Evolutionary conservation across 2,113 vertebrate species (phyloP).

Genomic region (Lophius piscatorius): DNA sequence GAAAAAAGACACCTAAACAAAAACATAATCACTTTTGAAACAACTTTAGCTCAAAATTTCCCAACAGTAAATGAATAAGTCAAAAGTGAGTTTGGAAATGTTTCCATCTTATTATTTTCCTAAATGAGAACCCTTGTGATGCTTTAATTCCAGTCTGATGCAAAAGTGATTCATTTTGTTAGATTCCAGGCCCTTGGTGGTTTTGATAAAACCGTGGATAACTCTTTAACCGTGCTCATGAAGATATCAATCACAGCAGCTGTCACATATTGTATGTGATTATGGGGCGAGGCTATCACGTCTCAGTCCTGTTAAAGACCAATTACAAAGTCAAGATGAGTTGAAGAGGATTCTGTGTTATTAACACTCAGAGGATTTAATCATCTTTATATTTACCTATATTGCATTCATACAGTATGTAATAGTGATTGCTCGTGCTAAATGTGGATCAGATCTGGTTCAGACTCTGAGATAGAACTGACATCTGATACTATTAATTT

Average conservation of each 20-base stretch:
- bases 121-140: conserved; percentile 43
- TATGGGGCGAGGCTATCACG: conserved; percentile 18
- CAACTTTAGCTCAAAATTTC: not conserved
- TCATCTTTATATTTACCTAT: conserved; percentile 3
- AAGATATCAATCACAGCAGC: conserved; percentile 41
- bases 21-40: conserved; percentile 37
- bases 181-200: conserved; percentile 30
- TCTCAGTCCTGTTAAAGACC: conserved; percentile 21
- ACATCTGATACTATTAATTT: too few species aligned
- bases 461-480: not conserved
- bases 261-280: conserved; percentile 29
- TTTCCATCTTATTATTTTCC: conserved; percentile 51
- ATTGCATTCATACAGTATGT: conserved; percentile 2
- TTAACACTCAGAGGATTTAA: not conserved
- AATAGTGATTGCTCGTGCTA: not conserved
- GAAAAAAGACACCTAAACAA: conserved; percentile 25
- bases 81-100: conserved; percentile 34
- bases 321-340: conserved; percentile 20
- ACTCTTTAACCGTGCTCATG: conserved; percentile 49
- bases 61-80: conserved; percentile 27
- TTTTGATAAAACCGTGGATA: conserved; percentile 37
- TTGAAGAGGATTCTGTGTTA: not conserved
- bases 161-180: conserved; percentile 34
- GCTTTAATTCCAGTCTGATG: conserved; percentile 35
- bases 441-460: not conserved